These are phyloP conservation scores for Leptopilina clavipes DNA, from an alignment of 1,140 invertebrate species.

Conservation along the genomic window DNA sequence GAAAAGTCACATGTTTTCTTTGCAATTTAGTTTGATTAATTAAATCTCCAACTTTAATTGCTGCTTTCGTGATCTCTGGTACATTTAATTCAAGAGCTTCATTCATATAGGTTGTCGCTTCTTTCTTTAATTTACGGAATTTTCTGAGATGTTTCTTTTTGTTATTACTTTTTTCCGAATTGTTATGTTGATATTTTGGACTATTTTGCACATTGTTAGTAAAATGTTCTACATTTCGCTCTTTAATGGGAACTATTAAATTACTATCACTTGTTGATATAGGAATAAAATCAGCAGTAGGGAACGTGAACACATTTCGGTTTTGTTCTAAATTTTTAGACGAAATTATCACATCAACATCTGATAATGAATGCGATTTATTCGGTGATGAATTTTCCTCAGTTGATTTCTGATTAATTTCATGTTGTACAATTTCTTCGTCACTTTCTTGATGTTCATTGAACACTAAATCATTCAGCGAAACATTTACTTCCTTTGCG, in stretches of 20 bases:
- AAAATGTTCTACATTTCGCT: background rate
- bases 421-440: background rate
- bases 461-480: background rate
- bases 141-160: background rate
- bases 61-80: background rate
- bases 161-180: background rate
- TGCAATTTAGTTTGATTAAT: background rate
- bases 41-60: background rate
- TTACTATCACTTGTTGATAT: background rate
- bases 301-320: background rate
- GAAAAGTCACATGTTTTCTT: background rate
- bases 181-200: too few relatives aligned
- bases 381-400: background rate
- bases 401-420: background rate
- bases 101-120: background rate
- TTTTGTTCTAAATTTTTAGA: background rate
- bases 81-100: background rate
- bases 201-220: too few relatives aligned
- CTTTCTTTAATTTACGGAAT: background rate
- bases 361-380: background rate
- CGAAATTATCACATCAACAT: background rate
- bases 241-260: background rate
- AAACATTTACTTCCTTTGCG: background rate
- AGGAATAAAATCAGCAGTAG: background rate
- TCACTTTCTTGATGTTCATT: background rate